A percentile compares a stretch with the other conserved stretches of the same genome.
Evolutionary conservation across 1,140 invertebrate species (phyloP).

Genomic region (Trissolcus basalis): DNA sequence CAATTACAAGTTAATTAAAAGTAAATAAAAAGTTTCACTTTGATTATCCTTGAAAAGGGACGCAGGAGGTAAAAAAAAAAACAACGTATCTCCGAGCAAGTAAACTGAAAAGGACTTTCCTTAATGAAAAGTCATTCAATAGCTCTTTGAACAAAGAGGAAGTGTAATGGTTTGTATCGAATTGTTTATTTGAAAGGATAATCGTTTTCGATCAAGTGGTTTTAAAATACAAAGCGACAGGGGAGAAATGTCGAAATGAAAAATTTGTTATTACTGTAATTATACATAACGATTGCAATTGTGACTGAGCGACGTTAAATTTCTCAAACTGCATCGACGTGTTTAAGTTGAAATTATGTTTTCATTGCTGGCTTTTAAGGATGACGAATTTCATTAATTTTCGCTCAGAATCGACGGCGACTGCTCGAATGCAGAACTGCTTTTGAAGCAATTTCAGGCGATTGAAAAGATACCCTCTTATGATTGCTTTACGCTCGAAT

Average conservation of each 20-base stretch:
- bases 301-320: constrained; percentile 3
- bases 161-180: too few species aligned
- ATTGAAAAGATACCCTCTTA: constrained; percentile 6
- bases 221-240: too few species aligned
- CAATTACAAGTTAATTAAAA: too few species aligned
- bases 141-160: too few species aligned
- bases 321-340: constrained; percentile 7
- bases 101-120: too few species aligned
- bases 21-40: too few species aligned
- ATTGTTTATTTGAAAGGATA: constrained; percentile 5
- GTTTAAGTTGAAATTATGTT: constrained; percentile 17
- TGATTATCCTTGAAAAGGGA: too few species aligned
- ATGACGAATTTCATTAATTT: constrained; percentile 33
- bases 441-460: constrained; percentile 11
- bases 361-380: constrained; percentile 18
- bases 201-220: too few species aligned
- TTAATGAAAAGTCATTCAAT: too few species aligned
- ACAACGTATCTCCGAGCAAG: too few species aligned
- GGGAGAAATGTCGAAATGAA: too few species aligned
- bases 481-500: constrained; percentile 8
- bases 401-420: constrained; percentile 11
- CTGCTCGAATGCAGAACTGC: background rate
- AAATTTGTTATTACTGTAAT: background rate
- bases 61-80: too few species aligned
- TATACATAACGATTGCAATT: background rate